Conservation (phyloP, 2,113 vertebrate genomes). For the Semnornis frantzii region DNA sequence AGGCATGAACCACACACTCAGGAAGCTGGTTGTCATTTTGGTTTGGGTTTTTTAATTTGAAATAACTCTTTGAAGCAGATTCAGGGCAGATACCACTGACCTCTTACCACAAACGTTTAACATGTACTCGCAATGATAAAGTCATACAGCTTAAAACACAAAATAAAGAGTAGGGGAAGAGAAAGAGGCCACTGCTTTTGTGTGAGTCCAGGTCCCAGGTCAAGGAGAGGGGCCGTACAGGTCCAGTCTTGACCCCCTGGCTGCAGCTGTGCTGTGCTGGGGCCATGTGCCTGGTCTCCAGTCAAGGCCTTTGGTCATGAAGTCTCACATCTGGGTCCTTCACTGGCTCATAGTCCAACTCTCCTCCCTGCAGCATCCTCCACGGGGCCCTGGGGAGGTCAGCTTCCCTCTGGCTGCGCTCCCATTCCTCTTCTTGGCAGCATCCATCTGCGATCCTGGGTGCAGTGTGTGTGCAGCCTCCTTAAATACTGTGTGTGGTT, state of each 20-base stretch:
- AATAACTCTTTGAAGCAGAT: slow-evolving; percentile 75
- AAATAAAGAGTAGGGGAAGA: slow-evolving; percentile 21
- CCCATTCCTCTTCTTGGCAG: not conserved
- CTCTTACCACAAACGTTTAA: slow-evolving; percentile 53
- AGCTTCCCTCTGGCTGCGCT: not conserved
- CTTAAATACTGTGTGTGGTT: not conserved
- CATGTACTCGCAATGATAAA: slow-evolving; percentile 67
- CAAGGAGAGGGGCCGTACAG: not conserved
- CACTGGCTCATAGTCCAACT: not conserved
- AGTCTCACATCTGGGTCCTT: not conserved
- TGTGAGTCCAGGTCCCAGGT: not conserved
- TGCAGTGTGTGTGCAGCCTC: not conserved
- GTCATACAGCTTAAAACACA: slow-evolving; percentile 69
- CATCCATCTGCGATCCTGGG: not conserved
- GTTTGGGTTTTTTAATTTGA: slow-evolving; percentile 71
- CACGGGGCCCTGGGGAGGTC: not conserved
- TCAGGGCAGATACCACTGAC: slow-evolving; percentile 67
- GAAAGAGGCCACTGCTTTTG: not conserved
- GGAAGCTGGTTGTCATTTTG: slow-evolving; percentile 50
- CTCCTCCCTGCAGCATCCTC: not conserved
- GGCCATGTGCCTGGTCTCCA: not conserved
- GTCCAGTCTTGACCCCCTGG: not conserved
- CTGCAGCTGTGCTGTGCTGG: not conserved
- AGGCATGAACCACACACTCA: slow-evolving; percentile 52
- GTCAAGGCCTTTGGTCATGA: not conserved